phyloP scores from a whole-genome alignment of 23 tunicate species.

The Trididemnum clinides region DNA sequence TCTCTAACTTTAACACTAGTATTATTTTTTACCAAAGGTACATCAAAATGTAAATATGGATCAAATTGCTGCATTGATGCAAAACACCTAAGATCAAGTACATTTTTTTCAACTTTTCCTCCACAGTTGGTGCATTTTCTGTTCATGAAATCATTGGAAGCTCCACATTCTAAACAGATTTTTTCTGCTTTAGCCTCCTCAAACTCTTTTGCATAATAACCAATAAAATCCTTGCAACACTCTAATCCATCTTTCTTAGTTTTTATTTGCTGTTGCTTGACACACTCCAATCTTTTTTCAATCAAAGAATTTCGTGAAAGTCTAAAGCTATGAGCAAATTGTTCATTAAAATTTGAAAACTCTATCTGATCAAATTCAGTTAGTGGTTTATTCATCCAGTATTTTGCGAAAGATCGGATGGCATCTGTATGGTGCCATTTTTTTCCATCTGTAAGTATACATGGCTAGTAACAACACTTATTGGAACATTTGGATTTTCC shows the following conservation, averaged over 20 bases:
- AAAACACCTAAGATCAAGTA: not conserved
- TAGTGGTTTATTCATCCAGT: not conserved
- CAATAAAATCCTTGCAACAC: not conserved
- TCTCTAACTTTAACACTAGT: not conserved
- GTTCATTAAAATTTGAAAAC: not conserved
- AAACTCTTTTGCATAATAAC: not conserved
- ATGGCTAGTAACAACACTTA: not conserved
- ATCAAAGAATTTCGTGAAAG: not conserved
- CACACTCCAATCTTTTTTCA: not conserved
- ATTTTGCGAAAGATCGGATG: not conserved
- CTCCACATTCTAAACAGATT: conserved; percentile 4
- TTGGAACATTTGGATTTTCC: not conserved
- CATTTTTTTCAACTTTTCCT: not conserved
- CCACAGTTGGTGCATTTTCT: not conserved
- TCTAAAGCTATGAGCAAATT: not conserved
- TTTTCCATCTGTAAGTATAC: not conserved
- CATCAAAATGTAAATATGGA: not conserved
- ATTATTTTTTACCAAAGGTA: not conserved
- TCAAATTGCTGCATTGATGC: not conserved
- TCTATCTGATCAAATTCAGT: not conserved
- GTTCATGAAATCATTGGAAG: not conserved
- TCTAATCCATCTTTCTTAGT: not conserved
- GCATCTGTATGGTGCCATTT: not conserved
- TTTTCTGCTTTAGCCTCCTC: not conserved
- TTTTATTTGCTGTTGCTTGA: not conserved